Base-by-base conservation (phyloP, 2,888 invertebrate species). In the Troides aeacus region DNA sequence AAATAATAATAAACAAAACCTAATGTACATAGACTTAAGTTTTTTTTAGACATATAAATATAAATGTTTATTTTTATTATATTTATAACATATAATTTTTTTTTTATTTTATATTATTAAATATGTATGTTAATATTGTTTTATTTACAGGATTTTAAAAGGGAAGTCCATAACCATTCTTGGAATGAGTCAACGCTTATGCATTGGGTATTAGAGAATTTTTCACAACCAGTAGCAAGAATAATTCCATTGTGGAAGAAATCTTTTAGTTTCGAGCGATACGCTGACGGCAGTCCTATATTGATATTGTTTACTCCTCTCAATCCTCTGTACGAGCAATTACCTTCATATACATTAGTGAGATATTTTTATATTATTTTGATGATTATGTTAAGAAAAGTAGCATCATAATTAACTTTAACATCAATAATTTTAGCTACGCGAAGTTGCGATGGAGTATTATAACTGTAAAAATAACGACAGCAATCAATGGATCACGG, bases 271-370 rank as follows among this genome's bases (percentile, higher is more conserved):
- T 90, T 97, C 63, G 94, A 96, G n/a, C 93, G 92, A 75, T 94
- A 94, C 79, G 89, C 96, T 15, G 94, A 94, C 75, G 93, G 94
- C 56, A 95, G 95, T 67, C 96, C 97, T 2, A 94, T 95, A 60
- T 85, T 97, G 57, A 92, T 97, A 74, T 85, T 97, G 68, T 97
- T 97, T 79, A 96, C 97, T 1, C 96, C 97, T 10, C 90, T 95
- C 71, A 96, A 96, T 85, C 95, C 96, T n/a, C 87, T 96, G 58
- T 93, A 94, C 78, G 86, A 90, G 66, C 92, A 94, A 74, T 93
- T 94, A 77, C 95, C 96, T 64, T 94, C 95, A 77, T 96, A 95
- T 82, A 92, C 95, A 76, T 88, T 97, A 94, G 97, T 97, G 91
- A 93, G 84, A 53, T 53, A 12, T 17, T 53, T 53, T n/a, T 18